These are phyloP conservation scores for Nilaparvata lugens DNA, from an alignment of 1,140 invertebrate genomes.

Conservation along the genomic window DNA sequence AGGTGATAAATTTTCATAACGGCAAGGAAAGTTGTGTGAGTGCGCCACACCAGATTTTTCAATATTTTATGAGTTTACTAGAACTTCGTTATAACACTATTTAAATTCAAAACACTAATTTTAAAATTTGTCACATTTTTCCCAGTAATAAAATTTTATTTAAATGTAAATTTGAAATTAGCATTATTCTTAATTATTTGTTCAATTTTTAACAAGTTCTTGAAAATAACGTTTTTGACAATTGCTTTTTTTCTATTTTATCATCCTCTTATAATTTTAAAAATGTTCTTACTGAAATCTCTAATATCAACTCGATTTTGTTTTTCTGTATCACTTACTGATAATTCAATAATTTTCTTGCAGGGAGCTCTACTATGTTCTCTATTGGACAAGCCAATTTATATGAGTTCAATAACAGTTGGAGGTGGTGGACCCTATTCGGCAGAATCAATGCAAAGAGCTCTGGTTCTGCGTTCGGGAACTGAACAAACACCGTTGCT, in stretches of 20 bases:
- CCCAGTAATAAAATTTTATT: no score
- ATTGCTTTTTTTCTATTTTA: not conserved
- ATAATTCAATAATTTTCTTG: conserved; percentile 8
- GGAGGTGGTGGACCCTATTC: conserved; percentile 57
- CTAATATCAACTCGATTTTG: not conserved
- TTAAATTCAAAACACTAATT: no score
- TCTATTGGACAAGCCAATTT: conserved; percentile 57
- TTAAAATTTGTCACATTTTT: no score
- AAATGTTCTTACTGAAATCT: not conserved
- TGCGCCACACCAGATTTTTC: no score
- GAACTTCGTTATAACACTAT: no score
- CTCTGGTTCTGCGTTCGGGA: conserved; percentile 11
- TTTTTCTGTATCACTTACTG: not conserved
- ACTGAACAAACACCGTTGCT: conserved; percentile 4
- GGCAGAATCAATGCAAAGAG: conserved; percentile 48
- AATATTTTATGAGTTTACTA: no score
- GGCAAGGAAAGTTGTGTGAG: no score
- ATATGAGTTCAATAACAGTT: conserved; percentile 60
- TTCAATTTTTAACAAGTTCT: no score
- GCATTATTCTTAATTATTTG: no score
- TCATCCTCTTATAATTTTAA: not conserved
- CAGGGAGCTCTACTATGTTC: conserved; percentile 65
- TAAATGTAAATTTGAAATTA: no score
- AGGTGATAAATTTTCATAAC: no score
- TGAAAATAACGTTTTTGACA: no score